These are phyloP conservation scores for Philaenus spumarius DNA, from an alignment of 1,140 invertebrate species.

Conservation along the genomic window DNA sequence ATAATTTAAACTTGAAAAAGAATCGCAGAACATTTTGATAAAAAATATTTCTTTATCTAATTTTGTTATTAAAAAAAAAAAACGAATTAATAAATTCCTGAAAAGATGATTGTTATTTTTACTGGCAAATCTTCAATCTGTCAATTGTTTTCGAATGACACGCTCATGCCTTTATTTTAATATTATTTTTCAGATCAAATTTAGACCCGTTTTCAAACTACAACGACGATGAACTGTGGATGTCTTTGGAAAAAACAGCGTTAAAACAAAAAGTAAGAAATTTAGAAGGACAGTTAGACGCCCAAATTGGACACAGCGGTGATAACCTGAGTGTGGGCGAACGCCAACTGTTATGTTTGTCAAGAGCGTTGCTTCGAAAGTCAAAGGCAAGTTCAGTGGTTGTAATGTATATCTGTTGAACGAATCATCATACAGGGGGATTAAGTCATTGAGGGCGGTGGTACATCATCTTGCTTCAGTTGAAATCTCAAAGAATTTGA, in stretches of 20 bases:
- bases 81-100: background rate
- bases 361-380: slow-evolving; percentile 76
- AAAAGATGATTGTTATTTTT: background rate
- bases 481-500: too few species aligned
- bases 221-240: slow-evolving; percentile 67
- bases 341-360: slow-evolving; percentile 80
- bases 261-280: slow-evolving; percentile 55
- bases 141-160: background rate
- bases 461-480: too few species aligned
- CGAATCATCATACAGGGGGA: too few species aligned
- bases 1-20: too few species aligned
- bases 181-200: slow-evolving; percentile 46
- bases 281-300: slow-evolving; percentile 59
- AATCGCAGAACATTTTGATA: too few species aligned
- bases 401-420: too few species aligned
- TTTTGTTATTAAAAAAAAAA: too few species aligned
- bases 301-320: slow-evolving; percentile 54
- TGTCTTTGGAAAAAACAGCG: slow-evolving; percentile 69
- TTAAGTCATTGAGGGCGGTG: too few species aligned
- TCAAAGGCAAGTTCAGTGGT: slow-evolving; percentile 70
- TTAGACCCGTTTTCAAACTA: slow-evolving; percentile 70
- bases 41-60: too few species aligned
- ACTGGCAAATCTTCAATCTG: background rate
- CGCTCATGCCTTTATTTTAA: too few species aligned
- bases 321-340: slow-evolving; percentile 73